Percentiles rank a stretch among this genome's conserved stretches.
Conservation (phyloP, 2,797 vertebrate species). For the Glyptemys insculpta region DNA sequence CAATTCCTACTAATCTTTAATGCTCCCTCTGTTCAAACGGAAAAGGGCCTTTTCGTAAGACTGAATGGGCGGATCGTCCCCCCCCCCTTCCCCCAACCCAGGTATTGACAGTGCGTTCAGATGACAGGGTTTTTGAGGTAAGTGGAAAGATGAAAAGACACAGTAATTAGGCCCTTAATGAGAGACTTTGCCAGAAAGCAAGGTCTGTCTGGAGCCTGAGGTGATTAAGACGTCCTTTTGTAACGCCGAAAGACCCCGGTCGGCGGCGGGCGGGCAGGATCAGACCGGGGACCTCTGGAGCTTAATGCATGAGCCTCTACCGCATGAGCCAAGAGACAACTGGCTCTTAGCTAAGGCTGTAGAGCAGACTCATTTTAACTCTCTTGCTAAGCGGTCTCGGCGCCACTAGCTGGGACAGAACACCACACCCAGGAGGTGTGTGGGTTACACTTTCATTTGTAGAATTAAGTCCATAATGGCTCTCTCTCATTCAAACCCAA, state of each 20-base stretch:
- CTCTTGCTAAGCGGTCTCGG: no score
- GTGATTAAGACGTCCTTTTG: background rate
- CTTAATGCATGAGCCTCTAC: no score
- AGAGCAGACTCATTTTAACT: no score
- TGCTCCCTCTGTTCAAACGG: background rate
- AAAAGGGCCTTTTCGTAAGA: background rate
- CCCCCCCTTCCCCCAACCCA: fast-evolving
- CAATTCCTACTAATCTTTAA: background rate
- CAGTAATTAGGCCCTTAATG: background rate
- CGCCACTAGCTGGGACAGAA: no score
- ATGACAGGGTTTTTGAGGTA: fast-evolving
- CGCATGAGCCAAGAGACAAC: no score
- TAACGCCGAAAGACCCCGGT: no score
- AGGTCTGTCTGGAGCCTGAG: background rate
- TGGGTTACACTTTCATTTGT: background rate
- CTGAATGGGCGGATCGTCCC: fast-evolving
- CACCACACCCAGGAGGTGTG: no score
- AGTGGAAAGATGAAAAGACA: background rate
- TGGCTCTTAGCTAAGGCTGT: no score
- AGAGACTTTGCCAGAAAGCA: fast-evolving
- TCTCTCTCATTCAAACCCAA: fast-evolving
- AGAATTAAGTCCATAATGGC: background rate
- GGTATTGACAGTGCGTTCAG: background rate
- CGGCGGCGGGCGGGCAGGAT: no score
- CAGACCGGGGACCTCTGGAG: no score